Percentiles rank a stretch among this genome's conserved stretches.
Conservation (phyloP, 2,113 vertebrate species). For the Pituophis catenifer region DNA sequence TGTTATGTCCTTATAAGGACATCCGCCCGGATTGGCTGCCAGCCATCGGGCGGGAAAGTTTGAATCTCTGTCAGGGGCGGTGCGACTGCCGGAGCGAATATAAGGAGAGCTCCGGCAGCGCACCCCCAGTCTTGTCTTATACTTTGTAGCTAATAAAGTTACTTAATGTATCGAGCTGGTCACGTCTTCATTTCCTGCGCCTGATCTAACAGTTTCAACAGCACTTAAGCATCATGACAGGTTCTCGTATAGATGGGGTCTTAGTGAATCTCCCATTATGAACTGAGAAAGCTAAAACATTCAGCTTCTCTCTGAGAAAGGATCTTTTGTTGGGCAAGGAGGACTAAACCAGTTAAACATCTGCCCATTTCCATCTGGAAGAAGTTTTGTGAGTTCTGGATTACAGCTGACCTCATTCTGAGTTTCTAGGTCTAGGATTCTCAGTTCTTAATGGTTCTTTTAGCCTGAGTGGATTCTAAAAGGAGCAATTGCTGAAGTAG, state of each 20-base stretch:
- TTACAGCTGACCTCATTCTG: neutral
- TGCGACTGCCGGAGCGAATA: no score
- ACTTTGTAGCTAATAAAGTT: no score
- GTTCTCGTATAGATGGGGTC: neutral
- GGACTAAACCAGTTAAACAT: neutral
- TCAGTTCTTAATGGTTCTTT: neutral
- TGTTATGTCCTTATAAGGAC: no score
- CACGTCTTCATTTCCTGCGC: no score
- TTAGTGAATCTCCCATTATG: neutral
- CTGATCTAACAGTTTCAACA: no score
- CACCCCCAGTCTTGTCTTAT: no score
- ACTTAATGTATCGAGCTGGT: no score
- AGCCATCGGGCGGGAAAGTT: no score
- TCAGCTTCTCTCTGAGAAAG: neutral
- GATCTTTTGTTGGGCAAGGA: neutral
- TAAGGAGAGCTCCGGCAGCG: no score
- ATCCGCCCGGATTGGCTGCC: no score
- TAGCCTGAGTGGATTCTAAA: neutral
- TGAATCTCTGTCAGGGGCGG: no score
- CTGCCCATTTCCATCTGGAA: neutral
- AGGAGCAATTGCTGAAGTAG: neutral
- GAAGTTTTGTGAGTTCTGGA: neutral
- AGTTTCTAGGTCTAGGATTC: neutral
- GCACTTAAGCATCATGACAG: neutral
- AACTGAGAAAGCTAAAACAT: neutral